Conservation (phyloP, 1,140 invertebrate genomes). For the Drosophila rhopaloa region DNA sequence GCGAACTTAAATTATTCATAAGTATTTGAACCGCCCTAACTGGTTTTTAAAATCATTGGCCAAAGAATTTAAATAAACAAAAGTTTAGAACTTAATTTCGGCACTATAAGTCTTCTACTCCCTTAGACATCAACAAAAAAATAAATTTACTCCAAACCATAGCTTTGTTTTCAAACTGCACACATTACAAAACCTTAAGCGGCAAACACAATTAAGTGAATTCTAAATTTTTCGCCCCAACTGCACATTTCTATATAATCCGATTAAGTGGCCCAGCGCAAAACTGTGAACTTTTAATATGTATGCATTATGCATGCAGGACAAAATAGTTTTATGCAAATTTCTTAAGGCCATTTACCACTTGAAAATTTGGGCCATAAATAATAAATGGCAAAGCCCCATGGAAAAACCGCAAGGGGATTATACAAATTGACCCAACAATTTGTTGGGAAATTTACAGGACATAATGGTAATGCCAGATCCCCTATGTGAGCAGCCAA, state of each 20-base stretch:
- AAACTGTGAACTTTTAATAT: constrained; percentile 33
- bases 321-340: constrained; percentile 64
- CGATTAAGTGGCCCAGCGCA: constrained; percentile 12
- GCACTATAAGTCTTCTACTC: too few relatives aligned
- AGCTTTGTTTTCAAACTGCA: not conserved
- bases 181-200: constrained; percentile 12
- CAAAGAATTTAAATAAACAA: too few relatives aligned
- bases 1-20: too few relatives aligned
- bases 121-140: not conserved
- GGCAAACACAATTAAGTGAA: not conserved
- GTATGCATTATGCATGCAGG: constrained; percentile 66
- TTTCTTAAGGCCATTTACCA: constrained; percentile 69
- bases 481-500: not conserved
- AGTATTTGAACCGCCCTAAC: too few relatives aligned
- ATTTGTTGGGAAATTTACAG: constrained; percentile 18
- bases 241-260: constrained; percentile 22
- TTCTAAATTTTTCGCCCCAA: constrained; percentile 3
- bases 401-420: constrained; percentile 11
- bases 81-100: too few relatives aligned
- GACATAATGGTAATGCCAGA: not conserved
- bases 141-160: not conserved
- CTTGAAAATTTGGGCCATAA: constrained; percentile 58
- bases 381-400: constrained; percentile 50
- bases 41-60: too few relatives aligned
- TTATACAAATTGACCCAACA: constrained; percentile 11